Percentiles rank a stretch among this genome's conserved stretches.
These are phyloP conservation scores for Halesus radiatus DNA, from an alignment of 1,140 invertebrate species.

Conservation along the genomic window DNA sequence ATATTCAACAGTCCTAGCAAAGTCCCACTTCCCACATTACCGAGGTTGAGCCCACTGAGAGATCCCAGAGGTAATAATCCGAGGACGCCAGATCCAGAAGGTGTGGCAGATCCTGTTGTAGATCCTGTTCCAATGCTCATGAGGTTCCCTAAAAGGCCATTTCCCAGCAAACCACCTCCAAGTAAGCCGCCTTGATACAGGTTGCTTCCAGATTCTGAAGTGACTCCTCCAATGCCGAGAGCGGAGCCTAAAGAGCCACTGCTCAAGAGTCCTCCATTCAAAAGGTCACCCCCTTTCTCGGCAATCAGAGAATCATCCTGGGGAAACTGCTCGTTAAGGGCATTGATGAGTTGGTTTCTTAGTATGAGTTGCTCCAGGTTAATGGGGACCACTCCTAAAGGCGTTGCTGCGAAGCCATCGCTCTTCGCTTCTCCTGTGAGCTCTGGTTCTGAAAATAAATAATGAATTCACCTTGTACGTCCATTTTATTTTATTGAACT, in stretches of 20 bases:
- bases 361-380: background rate
- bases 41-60: background rate
- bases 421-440: background rate
- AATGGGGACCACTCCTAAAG: background rate
- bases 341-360: background rate
- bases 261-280: conserved; percentile 5
- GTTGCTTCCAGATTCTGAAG: background rate
- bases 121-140: background rate
- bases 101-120: background rate
- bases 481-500: too few relatives aligned
- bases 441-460: background rate
- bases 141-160: background rate
- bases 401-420: background rate
- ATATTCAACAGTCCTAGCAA: background rate
- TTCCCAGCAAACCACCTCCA: background rate
- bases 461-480: background rate
- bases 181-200: background rate
- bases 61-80: background rate
- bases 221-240: background rate
- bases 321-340: background rate
- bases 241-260: background rate
- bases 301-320: background rate
- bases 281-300: background rate
- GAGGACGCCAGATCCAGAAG: background rate
- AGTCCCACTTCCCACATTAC: background rate